Evolutionary conservation across 2,888 invertebrate species (phyloP), one percentile per base, ranked within the genome.

Genomic region (Mythimna ferrago): DNA sequence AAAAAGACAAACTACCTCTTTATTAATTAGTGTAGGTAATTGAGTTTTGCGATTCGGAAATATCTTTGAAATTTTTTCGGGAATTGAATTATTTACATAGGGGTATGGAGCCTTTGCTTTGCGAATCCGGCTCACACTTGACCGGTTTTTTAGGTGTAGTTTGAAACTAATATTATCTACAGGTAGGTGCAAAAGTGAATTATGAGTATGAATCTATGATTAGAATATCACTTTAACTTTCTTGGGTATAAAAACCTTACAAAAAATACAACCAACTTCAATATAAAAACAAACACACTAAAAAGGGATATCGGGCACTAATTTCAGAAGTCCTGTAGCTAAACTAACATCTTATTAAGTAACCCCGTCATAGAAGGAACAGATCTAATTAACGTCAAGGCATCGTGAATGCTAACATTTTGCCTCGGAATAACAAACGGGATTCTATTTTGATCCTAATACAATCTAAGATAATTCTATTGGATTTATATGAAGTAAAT

Each of bases 301-400:
- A 48, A 16, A 48, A 16, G 2, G 48, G 19, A 5, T 19, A 16
- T 6, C 5, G 1, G 48, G 5, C 14, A 14, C 19, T 48, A 16
- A 48, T 16, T 48, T 48, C 48, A 48, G 16, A 48, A 48, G 16
- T 16, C 16, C 1, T 16, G 6, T 48, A 48, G 1, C 14, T 44
- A 44, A 14, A 44, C 48, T 35, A 14, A n/a, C 68, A 82, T 69
- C 72, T 78, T 62, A 68, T 76, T 64, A 63, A 63, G 35, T 14
- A 38, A 54, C n/a, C 60, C 67, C 57, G 57, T 67, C 58, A 66
- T n/a, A 35, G 35, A 64, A 66, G 53, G 53, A 66, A 54, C 58
- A 32, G 73, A 84, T 83, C 54, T 82, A 67, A 84, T 84, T 76
- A 82, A 73, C 61, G 41, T 35, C 51, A 68, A 62, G 62, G 35